These are phyloP conservation scores for Pterocles orientalis DNA, from an alignment of 2,113 vertebrate genomes.

Conservation along the genomic window DNA sequence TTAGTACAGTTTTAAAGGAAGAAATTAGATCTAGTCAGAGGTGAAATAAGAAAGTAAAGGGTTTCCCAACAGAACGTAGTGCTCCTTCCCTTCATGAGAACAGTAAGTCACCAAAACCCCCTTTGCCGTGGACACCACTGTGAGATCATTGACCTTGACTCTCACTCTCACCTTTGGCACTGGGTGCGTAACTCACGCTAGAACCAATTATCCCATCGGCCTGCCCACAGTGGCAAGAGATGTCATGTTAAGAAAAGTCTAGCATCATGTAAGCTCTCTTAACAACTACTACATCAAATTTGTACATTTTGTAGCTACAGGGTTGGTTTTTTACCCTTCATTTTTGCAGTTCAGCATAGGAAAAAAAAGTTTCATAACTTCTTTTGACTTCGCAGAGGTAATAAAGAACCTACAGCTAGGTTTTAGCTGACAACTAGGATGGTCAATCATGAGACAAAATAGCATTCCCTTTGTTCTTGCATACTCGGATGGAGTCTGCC, in stretches of 20 bases:
- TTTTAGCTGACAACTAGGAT: neutral
- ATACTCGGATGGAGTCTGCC: neutral
- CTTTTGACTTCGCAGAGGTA: neutral
- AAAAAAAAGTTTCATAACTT: rapidly evolving
- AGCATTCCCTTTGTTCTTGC: neutral
- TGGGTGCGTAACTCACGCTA: neutral
- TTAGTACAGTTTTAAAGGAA: neutral
- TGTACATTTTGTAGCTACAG: neutral
- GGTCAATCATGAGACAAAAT: neutral
- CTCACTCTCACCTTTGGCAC: neutral
- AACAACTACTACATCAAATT: neutral
- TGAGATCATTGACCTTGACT: neutral
- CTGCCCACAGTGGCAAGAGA: neutral
- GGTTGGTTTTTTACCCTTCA: neutral
- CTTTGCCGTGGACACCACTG: neutral
- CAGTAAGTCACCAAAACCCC: neutral
- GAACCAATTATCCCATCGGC: neutral
- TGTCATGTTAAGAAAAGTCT: neutral
- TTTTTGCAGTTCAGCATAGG: neutral
- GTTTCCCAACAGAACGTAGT: neutral
- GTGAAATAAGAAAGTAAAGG: neutral
- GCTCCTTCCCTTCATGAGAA: neutral
- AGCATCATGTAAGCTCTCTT: neutral
- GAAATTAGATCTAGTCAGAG: neutral
- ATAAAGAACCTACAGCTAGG: neutral